Evolutionary conservation across 1,140 invertebrate genomes (phyloP), one percentile per base, ranked within the genome.

Genomic region (Bombus huntii): DNA sequence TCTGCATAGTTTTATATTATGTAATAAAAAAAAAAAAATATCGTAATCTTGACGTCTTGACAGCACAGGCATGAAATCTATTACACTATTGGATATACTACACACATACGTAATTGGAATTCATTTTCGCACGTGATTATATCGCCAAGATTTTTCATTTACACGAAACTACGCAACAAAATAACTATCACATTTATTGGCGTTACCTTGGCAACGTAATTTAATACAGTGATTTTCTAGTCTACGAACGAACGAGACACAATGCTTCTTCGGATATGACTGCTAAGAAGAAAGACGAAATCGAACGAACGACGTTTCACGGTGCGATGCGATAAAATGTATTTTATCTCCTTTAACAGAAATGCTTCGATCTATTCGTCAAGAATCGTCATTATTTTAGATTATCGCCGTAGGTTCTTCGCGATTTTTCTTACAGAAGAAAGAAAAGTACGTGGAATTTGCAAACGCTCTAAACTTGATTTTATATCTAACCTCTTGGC

Each of bases 401-500:
- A 31, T 31, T 34, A 25, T 25, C 10, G 59, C 10, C 10, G 59
- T 71, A 78, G 34, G 34, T 70, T 34, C 3, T 4, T 8, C 5
- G 34, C 2, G 2, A 25, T 2, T 62, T 42, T 28, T 22, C 10
- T 10, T 18, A 28, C 3, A 28, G 1, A 62, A 8, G 28, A 37
- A 22, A 15, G 31, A 37, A 4, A 71, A 79, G 13, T 25, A n/a
- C n/a, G 22, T 13, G 74, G 53, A 18, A 79, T n/a, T 18, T 0
- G 39, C 8, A 42, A 83, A 75, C 42, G n/a, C 18, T 77, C 44
- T n/a, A 22, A 39, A 70, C 22, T 44, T 70, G 25, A 28, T 66
- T 34, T 68, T 44, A 42, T 53, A 81, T 34, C n/a, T 13, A 28
- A 66, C 8, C 39, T 71, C 83, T 80, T 62, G 76, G 31, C 76